Evolutionary conservation across 2,797 vertebrate species (phyloP), one percentile per base, ranked within the genome.

Genomic region (Pseudochirops cupreus): DNA sequence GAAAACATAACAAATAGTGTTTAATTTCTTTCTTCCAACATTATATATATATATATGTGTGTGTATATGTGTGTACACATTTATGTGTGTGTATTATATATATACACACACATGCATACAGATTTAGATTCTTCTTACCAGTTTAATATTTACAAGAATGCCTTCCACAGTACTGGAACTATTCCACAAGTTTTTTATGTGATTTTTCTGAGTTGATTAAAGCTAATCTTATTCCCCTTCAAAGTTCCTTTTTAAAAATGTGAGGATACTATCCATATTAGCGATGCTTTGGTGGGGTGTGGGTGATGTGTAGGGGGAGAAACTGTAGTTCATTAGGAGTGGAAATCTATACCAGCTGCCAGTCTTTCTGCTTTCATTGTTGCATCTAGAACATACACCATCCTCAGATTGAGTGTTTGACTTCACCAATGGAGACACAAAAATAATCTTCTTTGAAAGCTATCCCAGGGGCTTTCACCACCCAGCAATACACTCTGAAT

Each of bases 191-290:
- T 97, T 96, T 97, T 97, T 97, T 96, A 96, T 50, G 95, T 97
- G 55, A 94, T 97, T 98, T 97, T 95, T 98, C 97, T 90, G 82
- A 87, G 90, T 98, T 98, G 95, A 98, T 98, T 98, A 98, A 97
- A 98, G 97, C 95, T 95, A 95, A 98, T 92, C 95, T 97, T 96
- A 95, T 97, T 98, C 94, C 93, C 93, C 97, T 97, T 98, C 97
- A 98, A 98, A 89, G 62, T 97, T 98, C 95, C 91, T 96, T 90
- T 97, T 97, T 97, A 97, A 98, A 96, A 39, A 98, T 97, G 94
- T 96, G 92, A 98, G 93, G 93, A 97, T 97, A 97, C 96, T 95
- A 97, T 98, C 97, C 97, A 96, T 97, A 98, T 98, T 97, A 98
- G 92, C 97, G 93, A 97, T 97, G 98, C 97, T 98, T 95, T 95